Percentiles rank a stretch among this genome's conserved stretches.
These are phyloP conservation scores for Pseudoips prasinana DNA, from an alignment of 2,888 invertebrate species.

Conservation along the genomic window DNA sequence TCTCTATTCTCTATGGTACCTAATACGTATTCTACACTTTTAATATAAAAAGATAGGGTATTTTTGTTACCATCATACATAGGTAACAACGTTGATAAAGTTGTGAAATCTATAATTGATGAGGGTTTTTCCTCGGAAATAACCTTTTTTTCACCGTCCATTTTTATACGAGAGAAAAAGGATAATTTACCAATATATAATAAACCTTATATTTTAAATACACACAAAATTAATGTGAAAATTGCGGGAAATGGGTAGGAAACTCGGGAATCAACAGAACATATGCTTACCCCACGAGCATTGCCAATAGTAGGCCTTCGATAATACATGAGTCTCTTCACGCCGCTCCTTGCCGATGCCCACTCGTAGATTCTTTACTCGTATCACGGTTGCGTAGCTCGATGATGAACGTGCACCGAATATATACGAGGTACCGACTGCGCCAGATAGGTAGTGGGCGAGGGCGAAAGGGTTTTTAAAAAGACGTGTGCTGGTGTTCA, in stretches of 20 bases:
- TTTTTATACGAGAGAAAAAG: slow-evolving; percentile 11
- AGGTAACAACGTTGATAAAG: slow-evolving; percentile 21
- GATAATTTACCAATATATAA: neutral
- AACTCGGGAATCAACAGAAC: slow-evolving; percentile 18
- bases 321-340: neutral
- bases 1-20: too few relatives aligned
- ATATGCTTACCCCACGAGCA: slow-evolving; percentile 26
- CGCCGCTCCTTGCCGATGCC: neutral
- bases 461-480: neutral
- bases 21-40: too few relatives aligned
- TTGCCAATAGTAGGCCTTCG: too few relatives aligned
- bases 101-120: too few relatives aligned
- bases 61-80: slow-evolving; percentile 30
- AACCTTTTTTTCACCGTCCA: neutral
- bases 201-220: neutral
- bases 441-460: neutral
- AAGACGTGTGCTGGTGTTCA: too few relatives aligned
- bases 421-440: neutral
- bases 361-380: neutral
- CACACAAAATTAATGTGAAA: neutral
- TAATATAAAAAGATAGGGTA: too few relatives aligned
- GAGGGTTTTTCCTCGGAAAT: too few relatives aligned
- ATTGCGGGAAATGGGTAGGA: neutral
- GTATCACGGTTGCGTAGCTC: neutral
- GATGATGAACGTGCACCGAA: neutral